A percentile compares a stretch with the other conserved stretches of the same genome.
These are phyloP conservation scores for Grammomys dolichurus DNA, from an alignment of 2,113 vertebrate genomes.

Conservation along the genomic window DNA sequence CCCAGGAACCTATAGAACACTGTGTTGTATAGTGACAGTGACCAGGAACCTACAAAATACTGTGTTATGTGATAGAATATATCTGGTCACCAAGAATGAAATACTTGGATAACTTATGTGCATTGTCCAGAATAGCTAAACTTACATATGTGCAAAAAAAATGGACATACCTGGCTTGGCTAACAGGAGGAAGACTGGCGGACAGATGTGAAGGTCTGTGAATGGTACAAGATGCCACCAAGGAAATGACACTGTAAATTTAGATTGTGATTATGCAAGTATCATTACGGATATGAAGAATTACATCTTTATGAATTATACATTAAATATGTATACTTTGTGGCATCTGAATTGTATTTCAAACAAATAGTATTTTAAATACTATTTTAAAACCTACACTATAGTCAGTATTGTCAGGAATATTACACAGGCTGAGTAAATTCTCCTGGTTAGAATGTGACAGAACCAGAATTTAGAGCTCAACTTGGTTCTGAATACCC, in stretches of 20 bases:
- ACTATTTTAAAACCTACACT: neutral
- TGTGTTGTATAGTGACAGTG: too few species aligned
- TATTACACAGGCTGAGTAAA: neutral
- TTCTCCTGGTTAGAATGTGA: neutral
- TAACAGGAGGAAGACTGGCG: neutral
- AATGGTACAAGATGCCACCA: neutral
- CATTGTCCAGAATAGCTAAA: neutral
- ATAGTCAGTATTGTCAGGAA: neutral
- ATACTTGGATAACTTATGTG: neutral
- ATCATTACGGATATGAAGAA: neutral
- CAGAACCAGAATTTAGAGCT: neutral
- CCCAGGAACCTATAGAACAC: neutral
- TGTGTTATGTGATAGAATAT: neutral
- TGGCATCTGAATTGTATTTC: neutral
- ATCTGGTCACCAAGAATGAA: neutral
- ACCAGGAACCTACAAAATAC: too few species aligned
- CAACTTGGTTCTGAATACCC: neutral
- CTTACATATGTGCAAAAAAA: neutral
- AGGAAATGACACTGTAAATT: neutral
- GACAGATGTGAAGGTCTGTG: neutral
- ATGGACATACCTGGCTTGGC: neutral
- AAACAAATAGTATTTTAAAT: neutral
- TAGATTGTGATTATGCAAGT: neutral
- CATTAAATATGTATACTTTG: neutral
- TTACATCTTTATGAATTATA: neutral